Evolutionary conservation across 2,888 invertebrate genomes (phyloP).

Genomic region (Eulithis prunata): DNA sequence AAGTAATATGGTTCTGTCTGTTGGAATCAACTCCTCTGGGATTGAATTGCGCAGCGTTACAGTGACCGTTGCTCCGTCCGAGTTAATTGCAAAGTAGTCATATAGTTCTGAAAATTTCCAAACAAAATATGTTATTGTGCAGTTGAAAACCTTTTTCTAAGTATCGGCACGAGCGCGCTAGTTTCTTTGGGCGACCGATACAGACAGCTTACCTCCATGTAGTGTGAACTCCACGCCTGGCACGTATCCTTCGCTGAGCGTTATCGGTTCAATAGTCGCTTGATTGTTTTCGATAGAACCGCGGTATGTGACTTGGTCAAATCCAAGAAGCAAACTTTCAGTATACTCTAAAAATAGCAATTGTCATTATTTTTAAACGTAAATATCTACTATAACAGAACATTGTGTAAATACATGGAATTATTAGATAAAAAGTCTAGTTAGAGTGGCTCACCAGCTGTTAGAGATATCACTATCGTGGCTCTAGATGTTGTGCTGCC

Average conservation of each 20-base stretch:
- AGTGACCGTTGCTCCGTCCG: conserved; percentile 21
- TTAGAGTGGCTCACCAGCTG: conserved; percentile 5
- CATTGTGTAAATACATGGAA: too few relatives aligned
- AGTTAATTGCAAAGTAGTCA: conserved; percentile 18
- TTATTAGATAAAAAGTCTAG: too few relatives aligned
- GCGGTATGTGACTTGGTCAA: conserved; percentile 44
- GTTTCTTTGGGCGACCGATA: background rate
- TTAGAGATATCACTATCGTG: conserved; percentile 16
- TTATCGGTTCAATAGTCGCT: conserved; percentile 42
- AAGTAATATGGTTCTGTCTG: conserved; percentile 44
- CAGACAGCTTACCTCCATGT: conserved; percentile 43
- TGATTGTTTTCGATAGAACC: conserved; percentile 43
- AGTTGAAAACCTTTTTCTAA: background rate
- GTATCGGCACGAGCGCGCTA: background rate
- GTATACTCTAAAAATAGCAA: conserved; percentile 38
- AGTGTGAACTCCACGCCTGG: conserved; percentile 44
- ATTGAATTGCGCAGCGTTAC: conserved; percentile 36
- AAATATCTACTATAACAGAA: too few relatives aligned
- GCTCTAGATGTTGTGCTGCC: conserved; percentile 10
- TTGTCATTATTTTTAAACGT: too few relatives aligned
- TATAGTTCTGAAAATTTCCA: conserved; percentile 19
- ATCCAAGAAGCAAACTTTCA: conserved; percentile 40
- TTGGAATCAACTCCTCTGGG: conserved; percentile 46
- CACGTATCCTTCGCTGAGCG: conserved; percentile 46
- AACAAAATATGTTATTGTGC: background rate